Evolutionary conservation across 2,113 vertebrate species (phyloP).

Genomic region (Stigmatopora nigra): DNA sequence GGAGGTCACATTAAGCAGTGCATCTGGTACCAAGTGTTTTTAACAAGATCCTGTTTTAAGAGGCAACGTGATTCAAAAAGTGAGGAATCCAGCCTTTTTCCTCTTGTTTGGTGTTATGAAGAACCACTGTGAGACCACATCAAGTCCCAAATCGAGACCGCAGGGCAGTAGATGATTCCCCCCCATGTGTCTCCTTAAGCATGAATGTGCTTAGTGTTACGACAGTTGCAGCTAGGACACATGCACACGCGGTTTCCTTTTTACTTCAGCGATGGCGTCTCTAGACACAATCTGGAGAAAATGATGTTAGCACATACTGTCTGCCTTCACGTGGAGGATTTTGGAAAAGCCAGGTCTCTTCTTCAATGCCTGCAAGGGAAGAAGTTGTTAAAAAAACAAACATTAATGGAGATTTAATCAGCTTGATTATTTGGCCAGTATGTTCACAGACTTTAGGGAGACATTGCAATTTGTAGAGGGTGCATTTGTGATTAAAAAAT

Average conservation of each 20-base stretch:
- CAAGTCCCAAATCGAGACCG: constrained; percentile 6
- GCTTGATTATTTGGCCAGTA: not conserved
- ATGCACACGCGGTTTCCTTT: constrained; percentile 19
- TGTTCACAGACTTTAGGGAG: constrained; percentile 25
- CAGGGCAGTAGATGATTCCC: not conserved
- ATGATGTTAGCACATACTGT: constrained; percentile 84
- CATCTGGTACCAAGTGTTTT: not conserved
- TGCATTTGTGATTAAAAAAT: constrained; percentile 29
- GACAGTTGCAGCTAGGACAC: constrained; percentile 18
- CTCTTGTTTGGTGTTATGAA: constrained; percentile 5
- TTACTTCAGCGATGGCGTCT: constrained; percentile 20
- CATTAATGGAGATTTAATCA: not conserved
- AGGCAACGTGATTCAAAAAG: constrained; percentile 10
- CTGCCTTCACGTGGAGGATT: constrained; percentile 96
- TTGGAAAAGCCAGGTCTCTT: constrained; percentile 97
- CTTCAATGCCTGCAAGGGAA: constrained; percentile 79
- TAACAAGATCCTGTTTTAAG: constrained; percentile 12
- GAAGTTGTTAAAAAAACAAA: not conserved
- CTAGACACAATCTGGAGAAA: constrained; percentile 18
- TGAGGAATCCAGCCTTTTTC: constrained; percentile 9
- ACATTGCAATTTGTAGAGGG: constrained; percentile 35
- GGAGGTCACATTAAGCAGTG: constrained; percentile 12
- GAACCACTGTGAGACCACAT: constrained; percentile 11
- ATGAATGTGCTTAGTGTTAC: constrained; percentile 25
- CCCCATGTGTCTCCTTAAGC: constrained; percentile 18